These are phyloP conservation scores for Myripristis jacobus DNA, from an alignment of 2,797 vertebrate genomes.

Conservation along the genomic window DNA sequence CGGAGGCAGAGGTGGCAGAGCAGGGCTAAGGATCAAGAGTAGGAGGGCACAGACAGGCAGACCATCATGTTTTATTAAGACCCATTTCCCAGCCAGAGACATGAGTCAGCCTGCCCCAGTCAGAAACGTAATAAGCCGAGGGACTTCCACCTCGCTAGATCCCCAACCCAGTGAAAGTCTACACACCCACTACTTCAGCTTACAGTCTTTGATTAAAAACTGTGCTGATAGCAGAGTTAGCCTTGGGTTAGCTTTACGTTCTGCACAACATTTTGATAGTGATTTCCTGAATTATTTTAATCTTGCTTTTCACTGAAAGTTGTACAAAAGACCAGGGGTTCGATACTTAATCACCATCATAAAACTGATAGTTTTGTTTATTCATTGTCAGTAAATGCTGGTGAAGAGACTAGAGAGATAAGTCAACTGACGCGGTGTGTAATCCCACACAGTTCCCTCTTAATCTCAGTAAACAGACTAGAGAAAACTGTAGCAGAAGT, in stretches of 20 bases:
- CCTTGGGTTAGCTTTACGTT: constrained; percentile 9
- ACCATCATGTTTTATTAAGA: constrained; percentile 80
- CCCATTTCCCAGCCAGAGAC: constrained; percentile 63
- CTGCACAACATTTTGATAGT: constrained; percentile 5
- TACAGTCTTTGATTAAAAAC: constrained; percentile 57
- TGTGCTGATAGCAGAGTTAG: constrained; percentile 3
- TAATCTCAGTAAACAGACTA: constrained; percentile 69
- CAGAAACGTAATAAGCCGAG: constrained; percentile 65
- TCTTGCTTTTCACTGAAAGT: neutral
- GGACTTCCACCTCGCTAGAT: constrained; percentile 58
- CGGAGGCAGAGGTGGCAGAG: constrained; percentile 32
- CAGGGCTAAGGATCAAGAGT: constrained; percentile 47
- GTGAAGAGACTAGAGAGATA: constrained; percentile 33
- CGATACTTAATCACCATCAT: constrained; percentile 1
- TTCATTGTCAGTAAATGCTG: constrained; percentile 18
- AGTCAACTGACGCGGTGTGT: constrained; percentile 48
- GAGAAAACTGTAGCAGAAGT: constrained; percentile 55
- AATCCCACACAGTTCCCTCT: constrained; percentile 60
- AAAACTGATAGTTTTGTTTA: constrained; percentile 2
- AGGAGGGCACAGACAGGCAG: constrained; percentile 57
- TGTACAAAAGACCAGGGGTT: neutral
- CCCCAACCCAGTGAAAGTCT: constrained; percentile 42
- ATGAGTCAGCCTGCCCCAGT: constrained; percentile 73
- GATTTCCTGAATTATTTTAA: constrained; percentile 6
- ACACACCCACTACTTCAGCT: constrained; percentile 52